phyloP scores from a whole-genome alignment of 2,797 vertebrate genomes.

The Peromyscus nudipes region DNA sequence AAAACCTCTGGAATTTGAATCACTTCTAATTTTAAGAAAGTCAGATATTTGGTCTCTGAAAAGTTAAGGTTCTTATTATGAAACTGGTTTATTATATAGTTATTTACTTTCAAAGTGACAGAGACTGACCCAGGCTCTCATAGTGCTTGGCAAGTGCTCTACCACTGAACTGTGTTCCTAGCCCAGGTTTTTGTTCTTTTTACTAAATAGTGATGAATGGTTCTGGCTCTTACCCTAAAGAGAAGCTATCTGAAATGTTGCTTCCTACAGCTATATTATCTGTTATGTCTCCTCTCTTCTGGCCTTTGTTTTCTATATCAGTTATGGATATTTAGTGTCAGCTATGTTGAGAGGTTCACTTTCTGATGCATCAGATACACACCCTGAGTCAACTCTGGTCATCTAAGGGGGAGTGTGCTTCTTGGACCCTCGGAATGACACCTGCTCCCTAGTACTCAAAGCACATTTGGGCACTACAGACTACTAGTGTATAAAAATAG shows the following conservation, averaged over 20 bases:
- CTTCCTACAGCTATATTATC: not conserved
- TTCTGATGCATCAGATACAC: not conserved
- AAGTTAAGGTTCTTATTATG: not conserved
- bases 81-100: not conserved
- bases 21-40: not conserved
- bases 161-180: no score
- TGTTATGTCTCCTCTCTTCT: not conserved
- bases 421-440: not conserved
- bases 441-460: not conserved
- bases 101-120: not conserved
- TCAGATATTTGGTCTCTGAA: not conserved
- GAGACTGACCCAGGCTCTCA: not conserved
- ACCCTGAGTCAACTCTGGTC: not conserved
- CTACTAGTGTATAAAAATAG: not conserved
- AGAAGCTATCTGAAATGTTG: not conserved
- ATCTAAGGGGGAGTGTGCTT: not conserved
- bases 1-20: not conserved
- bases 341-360: not conserved
- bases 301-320: not conserved
- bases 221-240: not conserved
- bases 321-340: not conserved
- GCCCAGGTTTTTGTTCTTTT: not conserved
- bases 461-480: not conserved
- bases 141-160: not conserved
- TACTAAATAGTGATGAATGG: not conserved